Evolutionary conservation across 2,888 invertebrate species (phyloP).

Genomic region (Acrobasis suavella): DNA sequence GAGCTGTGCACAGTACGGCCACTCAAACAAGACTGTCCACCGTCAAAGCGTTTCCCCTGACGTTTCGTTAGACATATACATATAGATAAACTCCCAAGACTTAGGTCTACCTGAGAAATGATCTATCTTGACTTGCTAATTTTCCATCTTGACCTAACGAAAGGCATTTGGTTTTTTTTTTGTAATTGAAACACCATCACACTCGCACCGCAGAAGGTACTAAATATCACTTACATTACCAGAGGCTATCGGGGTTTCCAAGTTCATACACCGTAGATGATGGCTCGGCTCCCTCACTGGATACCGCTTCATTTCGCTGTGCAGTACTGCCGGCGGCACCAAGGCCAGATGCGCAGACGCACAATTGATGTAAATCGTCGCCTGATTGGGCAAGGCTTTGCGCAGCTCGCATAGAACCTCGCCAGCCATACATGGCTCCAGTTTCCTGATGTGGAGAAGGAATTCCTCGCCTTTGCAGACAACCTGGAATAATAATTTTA

Average conservation of each 20-base stretch:
- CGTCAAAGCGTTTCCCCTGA: too few species aligned
- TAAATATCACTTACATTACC: conserved; percentile 12
- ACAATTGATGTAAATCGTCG: conserved; percentile 33
- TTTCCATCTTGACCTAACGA: too few species aligned
- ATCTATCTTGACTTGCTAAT: too few species aligned
- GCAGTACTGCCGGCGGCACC: neutral
- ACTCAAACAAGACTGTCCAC: too few species aligned
- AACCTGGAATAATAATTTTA: conserved; percentile 37
- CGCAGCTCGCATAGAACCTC: conserved; percentile 42
- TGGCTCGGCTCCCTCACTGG: neutral
- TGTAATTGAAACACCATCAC: neutral
- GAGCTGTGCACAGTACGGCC: too few species aligned
- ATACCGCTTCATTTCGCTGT: neutral
- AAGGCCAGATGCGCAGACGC: conserved; percentile 15
- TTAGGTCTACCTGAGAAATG: too few species aligned
- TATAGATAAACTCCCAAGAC: too few species aligned
- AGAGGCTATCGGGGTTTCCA: neutral
- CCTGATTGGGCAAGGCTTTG: conserved; percentile 30
- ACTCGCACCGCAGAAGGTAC: neutral
- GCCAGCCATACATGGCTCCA: conserved; percentile 44
- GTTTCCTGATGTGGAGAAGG: conserved; percentile 39
- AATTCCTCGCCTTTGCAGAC: conserved; percentile 37
- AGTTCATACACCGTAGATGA: neutral
- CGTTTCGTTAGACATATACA: too few species aligned
- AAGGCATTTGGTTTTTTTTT: too few species aligned